Evolutionary conservation across 2,888 invertebrate genomes (phyloP).

Genomic region (Cosmia pyralina): DNA sequence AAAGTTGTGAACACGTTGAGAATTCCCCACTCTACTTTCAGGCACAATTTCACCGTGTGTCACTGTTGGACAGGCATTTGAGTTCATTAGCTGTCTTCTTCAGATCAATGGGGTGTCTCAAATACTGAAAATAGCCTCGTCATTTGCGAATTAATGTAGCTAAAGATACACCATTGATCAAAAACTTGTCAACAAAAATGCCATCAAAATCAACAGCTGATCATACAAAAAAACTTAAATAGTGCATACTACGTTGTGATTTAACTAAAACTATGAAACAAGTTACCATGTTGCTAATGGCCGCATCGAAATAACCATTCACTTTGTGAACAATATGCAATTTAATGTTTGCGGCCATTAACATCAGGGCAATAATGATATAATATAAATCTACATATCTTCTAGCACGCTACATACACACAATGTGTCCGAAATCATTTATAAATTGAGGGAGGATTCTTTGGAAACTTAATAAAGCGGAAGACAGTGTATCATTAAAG

Average conservation of each 20-base stretch:
- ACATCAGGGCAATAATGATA: conserved; percentile 65
- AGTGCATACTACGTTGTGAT: conserved; percentile 79
- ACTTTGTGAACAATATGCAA: conserved; percentile 75
- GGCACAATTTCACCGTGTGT: conserved; percentile 53
- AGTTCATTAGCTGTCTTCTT: conserved; percentile 41
- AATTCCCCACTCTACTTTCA: conserved; percentile 47
- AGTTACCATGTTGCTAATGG: conserved; percentile 69
- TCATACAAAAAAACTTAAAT: conserved; percentile 81
- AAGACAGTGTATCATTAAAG: conserved; percentile 65
- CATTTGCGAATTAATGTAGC: conserved; percentile 45
- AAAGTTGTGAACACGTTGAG: conserved; percentile 59
- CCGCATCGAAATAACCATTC: conserved; percentile 65
- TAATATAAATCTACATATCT: conserved; percentile 61
- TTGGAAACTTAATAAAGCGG: conserved; percentile 65
- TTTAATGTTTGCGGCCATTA: conserved; percentile 66
- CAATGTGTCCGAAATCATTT: conserved; percentile 56
- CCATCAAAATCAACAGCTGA: conserved; percentile 76
- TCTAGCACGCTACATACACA: conserved; percentile 72
- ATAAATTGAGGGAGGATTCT: conserved; percentile 59
- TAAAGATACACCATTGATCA: conserved; percentile 68
- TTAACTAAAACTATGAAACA: conserved; percentile 80
- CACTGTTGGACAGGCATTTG: conserved; percentile 49
- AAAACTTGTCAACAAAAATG: conserved; percentile 65
- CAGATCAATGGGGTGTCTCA: conserved; percentile 68
- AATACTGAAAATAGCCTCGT: conserved; percentile 77